Percentiles rank a stretch among this genome's conserved stretches.
phyloP scores from a whole-genome alignment of 2,797 vertebrate genomes.

The Spheniscus humboldti region DNA sequence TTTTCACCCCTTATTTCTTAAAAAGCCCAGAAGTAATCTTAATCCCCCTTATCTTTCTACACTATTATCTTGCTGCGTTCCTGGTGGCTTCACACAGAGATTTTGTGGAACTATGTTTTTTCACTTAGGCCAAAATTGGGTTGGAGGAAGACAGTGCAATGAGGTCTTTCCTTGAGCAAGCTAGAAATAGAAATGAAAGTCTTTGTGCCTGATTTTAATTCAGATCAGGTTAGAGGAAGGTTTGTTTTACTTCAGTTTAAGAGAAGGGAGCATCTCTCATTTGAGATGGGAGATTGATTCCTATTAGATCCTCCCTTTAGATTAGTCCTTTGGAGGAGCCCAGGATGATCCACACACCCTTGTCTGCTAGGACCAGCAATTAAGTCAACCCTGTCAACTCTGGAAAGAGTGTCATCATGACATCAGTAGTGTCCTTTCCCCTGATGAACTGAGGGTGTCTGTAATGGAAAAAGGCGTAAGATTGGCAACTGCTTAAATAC shows the following conservation, averaged over 20 bases:
- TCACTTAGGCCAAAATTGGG: background rate
- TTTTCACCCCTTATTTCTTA: conserved; percentile 36
- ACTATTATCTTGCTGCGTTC: conserved; percentile 15
- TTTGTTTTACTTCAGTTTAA: background rate
- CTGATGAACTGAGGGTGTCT: background rate
- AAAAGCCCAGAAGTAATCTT: conserved; percentile 21
- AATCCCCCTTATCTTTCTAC: conserved; percentile 50
- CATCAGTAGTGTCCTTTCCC: background rate
- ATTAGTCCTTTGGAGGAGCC: background rate
- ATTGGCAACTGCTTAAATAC: background rate
- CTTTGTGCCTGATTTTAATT: background rate
- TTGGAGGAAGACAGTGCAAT: background rate
- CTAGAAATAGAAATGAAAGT: background rate
- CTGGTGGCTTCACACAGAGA: conserved; percentile 8
- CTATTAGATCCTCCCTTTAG: background rate
- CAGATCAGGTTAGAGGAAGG: background rate
- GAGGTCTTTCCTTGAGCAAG: background rate
- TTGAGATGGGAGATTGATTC: background rate
- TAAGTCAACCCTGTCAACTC: background rate
- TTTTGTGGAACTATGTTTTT: conserved; percentile 15
- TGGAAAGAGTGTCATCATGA: background rate
- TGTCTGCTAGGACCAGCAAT: background rate
- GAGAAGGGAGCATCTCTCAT: background rate
- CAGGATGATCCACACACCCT: background rate
- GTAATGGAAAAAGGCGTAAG: background rate